These are phyloP conservation scores for Orthochromis indermauri DNA, from an alignment of 2,113 vertebrate genomes.

Conservation along the genomic window DNA sequence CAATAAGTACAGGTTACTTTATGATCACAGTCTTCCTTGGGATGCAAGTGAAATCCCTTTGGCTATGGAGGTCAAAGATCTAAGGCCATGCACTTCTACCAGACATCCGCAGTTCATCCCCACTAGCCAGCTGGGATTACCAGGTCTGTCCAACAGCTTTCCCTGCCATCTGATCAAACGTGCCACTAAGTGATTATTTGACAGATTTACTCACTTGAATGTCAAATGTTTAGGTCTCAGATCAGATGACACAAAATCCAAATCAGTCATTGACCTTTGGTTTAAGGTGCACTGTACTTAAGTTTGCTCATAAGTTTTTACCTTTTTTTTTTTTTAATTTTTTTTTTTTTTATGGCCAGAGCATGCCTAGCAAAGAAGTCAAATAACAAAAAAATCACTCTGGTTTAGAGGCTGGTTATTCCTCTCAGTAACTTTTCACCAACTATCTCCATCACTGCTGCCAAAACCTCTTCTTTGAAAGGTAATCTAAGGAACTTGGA, in stretches of 20 bases:
- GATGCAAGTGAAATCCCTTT: not conserved
- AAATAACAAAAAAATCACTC: not conserved
- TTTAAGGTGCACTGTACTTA: not conserved
- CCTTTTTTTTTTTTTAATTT: not conserved
- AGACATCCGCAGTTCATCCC: not conserved
- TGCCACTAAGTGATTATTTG: not conserved
- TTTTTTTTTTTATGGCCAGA: not conserved
- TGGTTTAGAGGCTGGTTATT: not conserved
- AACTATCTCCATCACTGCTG: not conserved
- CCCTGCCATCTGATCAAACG: not conserved
- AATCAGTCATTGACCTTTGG: not conserved
- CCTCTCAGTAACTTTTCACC: not conserved
- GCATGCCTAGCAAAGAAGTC: not conserved
- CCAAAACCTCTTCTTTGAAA: not conserved
- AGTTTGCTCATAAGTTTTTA: not conserved
- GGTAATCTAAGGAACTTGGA: no score
- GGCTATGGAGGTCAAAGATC: rapidly evolving
- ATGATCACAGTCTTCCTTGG: not conserved
- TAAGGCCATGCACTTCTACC: not conserved
- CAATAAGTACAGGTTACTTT: not conserved
- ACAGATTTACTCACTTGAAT: not conserved
- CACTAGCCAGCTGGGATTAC: not conserved
- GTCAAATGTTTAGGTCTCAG: not conserved
- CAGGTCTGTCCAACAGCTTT: not conserved
- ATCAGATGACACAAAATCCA: not conserved